Evolutionary conservation across 2,888 invertebrate species (phyloP).

Genomic region (Sepioteuthis lessoniana): DNA sequence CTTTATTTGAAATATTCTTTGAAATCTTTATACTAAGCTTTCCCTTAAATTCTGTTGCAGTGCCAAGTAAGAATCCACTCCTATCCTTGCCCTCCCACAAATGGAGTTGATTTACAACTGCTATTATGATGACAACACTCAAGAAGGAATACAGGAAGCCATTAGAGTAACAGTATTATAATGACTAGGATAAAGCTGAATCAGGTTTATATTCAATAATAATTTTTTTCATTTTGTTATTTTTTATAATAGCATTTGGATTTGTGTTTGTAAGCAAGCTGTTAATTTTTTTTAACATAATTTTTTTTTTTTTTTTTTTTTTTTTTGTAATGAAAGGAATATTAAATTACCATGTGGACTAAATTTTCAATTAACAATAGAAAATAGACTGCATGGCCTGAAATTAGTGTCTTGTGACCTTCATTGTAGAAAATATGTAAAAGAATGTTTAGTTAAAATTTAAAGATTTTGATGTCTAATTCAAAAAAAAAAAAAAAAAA

Average conservation of each 20-base stretch:
- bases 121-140: neutral
- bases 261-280: neutral
- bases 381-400: neutral
- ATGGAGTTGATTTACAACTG: neutral
- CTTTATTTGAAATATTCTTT: no score
- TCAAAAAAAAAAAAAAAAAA: no score
- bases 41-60: neutral
- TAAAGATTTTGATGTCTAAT: neutral
- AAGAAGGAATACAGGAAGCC: no score
- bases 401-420: neutral
- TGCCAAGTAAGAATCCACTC: neutral
- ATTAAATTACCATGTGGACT: neutral
- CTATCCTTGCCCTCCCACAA: neutral
- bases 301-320: neutral
- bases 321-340: neutral
- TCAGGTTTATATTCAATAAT: no score
- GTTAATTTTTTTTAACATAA: neutral
- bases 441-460: neutral
- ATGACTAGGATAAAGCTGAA: no score
- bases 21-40: neutral
- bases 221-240: no score
- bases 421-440: neutral
- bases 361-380: neutral
- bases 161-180: no score
- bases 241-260: neutral